Evolutionary conservation across 2,888 invertebrate genomes (phyloP), one percentile per base, ranked within the genome.

Genomic region (Hecatera dysodea): DNA sequence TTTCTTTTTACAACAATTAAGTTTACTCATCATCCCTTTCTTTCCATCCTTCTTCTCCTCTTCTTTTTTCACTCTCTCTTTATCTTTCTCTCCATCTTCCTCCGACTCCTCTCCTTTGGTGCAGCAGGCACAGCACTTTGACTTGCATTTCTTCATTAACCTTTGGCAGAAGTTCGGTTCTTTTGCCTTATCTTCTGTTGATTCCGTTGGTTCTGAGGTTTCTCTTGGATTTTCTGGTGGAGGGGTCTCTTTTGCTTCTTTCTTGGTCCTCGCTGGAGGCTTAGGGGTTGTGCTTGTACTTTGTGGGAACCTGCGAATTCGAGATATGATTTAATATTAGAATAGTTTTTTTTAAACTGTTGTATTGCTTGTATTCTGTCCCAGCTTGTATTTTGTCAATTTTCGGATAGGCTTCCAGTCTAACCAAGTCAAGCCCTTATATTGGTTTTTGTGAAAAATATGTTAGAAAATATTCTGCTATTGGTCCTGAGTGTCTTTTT

Each of bases 81-180:
- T 78, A 22, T 85, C 81, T 82, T 73, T 79, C n/a, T 85, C 72
- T 24, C 22, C 69, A 39, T 78, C 86, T 53, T 87, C 87, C 2
- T 91, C 92, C 2, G 59, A 57, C 0, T 91, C 92, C 42, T 91
- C 89, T 2, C 88, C 88, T 78, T 93, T 94, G 29, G 90, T 86
- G 75, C 96, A 96, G 79, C 95, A 95, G n/a, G 96, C 91, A 76
- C 96, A 96, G 78, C 96, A 95, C 79, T 93, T 93, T 11, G 87
- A 83, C 70, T 93, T 94, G 74, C 95, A 95, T 80, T 95, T 95
- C 4, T 92, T 92, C 86, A 95, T 90, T 11, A 95, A 86, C 17
- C 95, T 85, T 44, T 89, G 87, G 78, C 95, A 94, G 68, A 95
- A 91, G 87, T 94, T 95, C 0, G 91, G 91, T 53, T 87, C 88